phyloP scores from a whole-genome alignment of 2,113 vertebrate species.

The Aramus guarauna region DNA sequence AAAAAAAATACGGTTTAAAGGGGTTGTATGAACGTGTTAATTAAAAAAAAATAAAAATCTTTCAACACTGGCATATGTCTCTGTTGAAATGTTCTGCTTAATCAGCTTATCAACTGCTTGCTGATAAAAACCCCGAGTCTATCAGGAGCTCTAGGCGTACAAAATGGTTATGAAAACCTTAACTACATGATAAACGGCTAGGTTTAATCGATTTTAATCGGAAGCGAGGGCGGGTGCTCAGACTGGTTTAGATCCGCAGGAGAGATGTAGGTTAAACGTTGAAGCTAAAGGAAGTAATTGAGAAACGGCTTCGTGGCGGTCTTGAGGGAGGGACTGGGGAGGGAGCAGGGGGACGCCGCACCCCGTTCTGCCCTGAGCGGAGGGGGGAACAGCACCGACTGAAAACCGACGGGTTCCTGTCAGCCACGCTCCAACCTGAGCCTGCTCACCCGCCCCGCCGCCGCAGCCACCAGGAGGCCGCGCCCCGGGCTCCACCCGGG shows the following conservation, averaged over 20 bases:
- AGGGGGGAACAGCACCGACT: too few relatives aligned
- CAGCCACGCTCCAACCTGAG: background rate
- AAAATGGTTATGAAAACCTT: background rate
- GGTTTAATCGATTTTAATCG: background rate
- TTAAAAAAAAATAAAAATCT: background rate
- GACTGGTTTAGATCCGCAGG: background rate
- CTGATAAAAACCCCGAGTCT: background rate
- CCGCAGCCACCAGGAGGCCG: background rate
- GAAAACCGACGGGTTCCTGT: background rate
- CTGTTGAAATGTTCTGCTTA: background rate
- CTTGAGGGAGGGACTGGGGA: background rate
- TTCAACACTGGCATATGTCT: background rate
- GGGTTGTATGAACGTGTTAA: background rate
- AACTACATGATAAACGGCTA: rapidly evolving
- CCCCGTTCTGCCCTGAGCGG: background rate
- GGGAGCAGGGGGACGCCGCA: too few relatives aligned
- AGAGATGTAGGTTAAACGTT: background rate
- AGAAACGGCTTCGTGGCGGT: background rate
- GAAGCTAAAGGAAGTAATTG: background rate
- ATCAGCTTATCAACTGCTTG: background rate
- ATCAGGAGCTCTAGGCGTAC: background rate
- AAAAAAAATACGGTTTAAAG: background rate
- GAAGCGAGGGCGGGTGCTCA: background rate
- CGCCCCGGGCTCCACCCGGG: background rate
- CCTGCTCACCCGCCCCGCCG: background rate